phyloP scores from a whole-genome alignment of 2,797 vertebrate genomes.

The Neosalanx taihuensis region DNA sequence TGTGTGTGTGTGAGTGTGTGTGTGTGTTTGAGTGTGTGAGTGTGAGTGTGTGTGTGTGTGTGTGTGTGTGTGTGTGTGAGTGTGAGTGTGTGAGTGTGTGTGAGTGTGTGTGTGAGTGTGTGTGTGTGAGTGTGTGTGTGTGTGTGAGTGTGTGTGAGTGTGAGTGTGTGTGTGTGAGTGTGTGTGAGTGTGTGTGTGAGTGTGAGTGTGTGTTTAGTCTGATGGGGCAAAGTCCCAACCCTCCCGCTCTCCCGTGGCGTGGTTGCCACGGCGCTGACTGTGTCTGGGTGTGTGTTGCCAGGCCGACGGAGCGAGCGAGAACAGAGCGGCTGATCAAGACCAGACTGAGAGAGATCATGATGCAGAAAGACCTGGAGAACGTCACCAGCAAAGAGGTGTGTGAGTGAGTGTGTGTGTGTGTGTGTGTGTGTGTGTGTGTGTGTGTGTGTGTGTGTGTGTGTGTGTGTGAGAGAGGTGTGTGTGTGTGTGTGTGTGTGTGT shows the following conservation, averaged over 20 bases:
- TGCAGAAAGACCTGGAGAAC: slow-evolving; percentile 94
- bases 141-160: background rate
- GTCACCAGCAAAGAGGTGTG: slow-evolving; percentile 96
- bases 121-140: background rate
- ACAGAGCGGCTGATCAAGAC: slow-evolving; percentile 92
- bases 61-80: background rate
- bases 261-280: background rate
- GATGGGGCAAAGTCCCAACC: background rate
- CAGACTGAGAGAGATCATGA: slow-evolving; percentile 97
- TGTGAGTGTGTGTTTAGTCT: background rate
- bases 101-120: background rate
- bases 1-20: slow-evolving; percentile 20
- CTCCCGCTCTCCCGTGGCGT: background rate
- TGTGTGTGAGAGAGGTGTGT: slow-evolving; percentile 23
- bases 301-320: slow-evolving; percentile 90
- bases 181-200: background rate
- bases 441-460: slow-evolving; percentile 44
- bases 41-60: slow-evolving; percentile 4
- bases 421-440: slow-evolving; percentile 34
- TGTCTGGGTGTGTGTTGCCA: slow-evolving; percentile 49
- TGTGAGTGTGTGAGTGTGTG: background rate
- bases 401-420: background rate
- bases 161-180: background rate
- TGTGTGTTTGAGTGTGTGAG: too few relatives aligned
- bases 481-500: slow-evolving; percentile 56